These are phyloP conservation scores for Choloepus hoffmanni DNA, from an alignment of 2,113 vertebrate species.

Conservation along the genomic window DNA sequence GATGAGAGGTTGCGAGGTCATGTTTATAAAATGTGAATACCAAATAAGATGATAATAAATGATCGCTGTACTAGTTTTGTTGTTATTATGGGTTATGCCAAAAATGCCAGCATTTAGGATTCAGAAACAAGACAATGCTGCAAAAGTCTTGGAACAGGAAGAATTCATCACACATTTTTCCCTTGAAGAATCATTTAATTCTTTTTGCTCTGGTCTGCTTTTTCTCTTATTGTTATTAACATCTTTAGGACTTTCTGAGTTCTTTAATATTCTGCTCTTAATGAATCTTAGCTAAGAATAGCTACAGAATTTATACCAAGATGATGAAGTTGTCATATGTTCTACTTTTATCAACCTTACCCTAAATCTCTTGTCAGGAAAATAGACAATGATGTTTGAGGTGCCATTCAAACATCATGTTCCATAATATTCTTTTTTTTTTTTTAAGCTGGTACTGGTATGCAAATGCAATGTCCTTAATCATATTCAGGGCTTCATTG, in stretches of 20 bases:
- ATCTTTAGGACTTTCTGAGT: not conserved
- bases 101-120: not conserved
- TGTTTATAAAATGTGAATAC: not conserved
- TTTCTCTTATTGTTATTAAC: not conserved
- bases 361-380: not conserved
- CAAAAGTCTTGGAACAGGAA: not conserved
- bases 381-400: not conserved
- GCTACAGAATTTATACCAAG: not conserved
- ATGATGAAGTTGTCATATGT: not conserved
- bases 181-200: not conserved
- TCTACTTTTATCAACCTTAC: slow-evolving; percentile 9
- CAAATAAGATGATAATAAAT: not conserved
- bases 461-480: not conserved
- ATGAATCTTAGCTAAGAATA: not conserved
- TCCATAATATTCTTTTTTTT: not conserved
- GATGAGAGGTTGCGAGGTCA: not conserved
- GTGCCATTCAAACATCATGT: not conserved
- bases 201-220: not conserved
- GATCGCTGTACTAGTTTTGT: not conserved
- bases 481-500: slow-evolving; percentile 12
- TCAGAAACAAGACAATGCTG: not conserved
- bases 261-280: not conserved
- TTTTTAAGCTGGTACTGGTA: not conserved
- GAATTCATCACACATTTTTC: not conserved
- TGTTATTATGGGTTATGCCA: not conserved